Percentiles rank a stretch among this genome's conserved stretches.
These are phyloP conservation scores for Meteorus colon DNA, from an alignment of 2,888 invertebrate species.

Conservation along the genomic window DNA sequence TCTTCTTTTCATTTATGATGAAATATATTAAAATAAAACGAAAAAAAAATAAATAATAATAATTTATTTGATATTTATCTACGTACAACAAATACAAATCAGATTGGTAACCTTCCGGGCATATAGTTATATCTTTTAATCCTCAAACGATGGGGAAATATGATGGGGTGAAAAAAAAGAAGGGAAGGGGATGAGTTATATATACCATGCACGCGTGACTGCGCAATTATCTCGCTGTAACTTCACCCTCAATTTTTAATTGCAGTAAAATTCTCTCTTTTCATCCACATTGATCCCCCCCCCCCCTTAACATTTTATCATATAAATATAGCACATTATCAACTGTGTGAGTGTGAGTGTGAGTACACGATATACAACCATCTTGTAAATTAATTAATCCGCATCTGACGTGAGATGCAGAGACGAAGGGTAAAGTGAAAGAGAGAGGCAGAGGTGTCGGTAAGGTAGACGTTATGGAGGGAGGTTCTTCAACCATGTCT, in stretches of 20 bases:
- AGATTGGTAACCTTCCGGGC: not conserved
- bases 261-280: not conserved
- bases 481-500: slow-evolving; percentile 31
- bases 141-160: slow-evolving; percentile 6
- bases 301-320: not conserved
- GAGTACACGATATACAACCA: slow-evolving; percentile 26
- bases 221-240: slow-evolving; percentile 20
- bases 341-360: not conserved
- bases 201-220: slow-evolving; percentile 10
- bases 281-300: not conserved
- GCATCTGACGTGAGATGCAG: slow-evolving; percentile 35
- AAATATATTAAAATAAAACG: not conserved
- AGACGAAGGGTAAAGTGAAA: slow-evolving; percentile 2
- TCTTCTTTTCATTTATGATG: not conserved
- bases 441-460: slow-evolving; percentile 32
- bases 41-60: not conserved
- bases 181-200: slow-evolving; percentile 6
- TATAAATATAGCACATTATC: not conserved
- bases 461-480: slow-evolving; percentile 17
- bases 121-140: not conserved
- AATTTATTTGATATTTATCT: not conserved
- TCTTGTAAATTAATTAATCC: slow-evolving; percentile 49
- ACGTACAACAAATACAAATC: not conserved
- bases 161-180: not conserved
- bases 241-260: slow-evolving; percentile 5